A percentile compares a stretch with the other conserved stretches of the same genome.
Conservation (phyloP, 2,888 invertebrate genomes). For the Rhingia rostrata region DNA sequence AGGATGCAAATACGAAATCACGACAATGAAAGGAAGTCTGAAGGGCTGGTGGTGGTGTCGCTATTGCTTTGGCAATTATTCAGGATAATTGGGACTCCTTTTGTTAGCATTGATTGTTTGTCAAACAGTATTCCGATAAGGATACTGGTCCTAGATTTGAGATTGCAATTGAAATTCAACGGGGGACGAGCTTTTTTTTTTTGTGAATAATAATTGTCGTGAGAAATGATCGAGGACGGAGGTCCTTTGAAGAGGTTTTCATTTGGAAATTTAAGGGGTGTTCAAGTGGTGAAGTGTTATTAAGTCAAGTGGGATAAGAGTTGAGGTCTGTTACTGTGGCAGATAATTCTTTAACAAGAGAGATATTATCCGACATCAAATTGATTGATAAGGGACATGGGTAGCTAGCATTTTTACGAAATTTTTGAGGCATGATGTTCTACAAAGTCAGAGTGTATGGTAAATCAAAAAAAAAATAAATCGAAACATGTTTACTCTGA, state of each 20-base stretch:
- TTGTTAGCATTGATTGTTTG: slow-evolving; percentile 42
- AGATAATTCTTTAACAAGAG: too few species aligned
- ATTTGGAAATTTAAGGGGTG: not conserved
- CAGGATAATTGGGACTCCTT: slow-evolving; percentile 45
- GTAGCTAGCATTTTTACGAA: too few species aligned
- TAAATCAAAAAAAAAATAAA: too few species aligned
- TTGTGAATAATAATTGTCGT: not conserved
- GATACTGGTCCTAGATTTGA: slow-evolving; percentile 1
- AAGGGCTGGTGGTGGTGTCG: not conserved
- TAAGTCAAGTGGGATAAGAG: too few species aligned
- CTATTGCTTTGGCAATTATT: slow-evolving; percentile 11
- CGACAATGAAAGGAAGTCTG: slow-evolving; percentile 2
- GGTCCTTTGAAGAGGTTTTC: not conserved
- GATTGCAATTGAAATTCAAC: slow-evolving; percentile 5
- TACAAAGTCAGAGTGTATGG: too few species aligned
- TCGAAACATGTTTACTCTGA: too few species aligned
- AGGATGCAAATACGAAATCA: slow-evolving; percentile 42
- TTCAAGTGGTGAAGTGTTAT: too few species aligned
- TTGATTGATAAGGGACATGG: too few species aligned
- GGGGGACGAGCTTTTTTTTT: not conserved
- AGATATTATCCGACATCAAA: too few species aligned
- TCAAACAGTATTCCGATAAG: slow-evolving; percentile 29
- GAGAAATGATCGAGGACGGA: not conserved
- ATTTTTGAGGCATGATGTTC: too few species aligned
- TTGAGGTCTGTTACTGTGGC: too few species aligned